Evolutionary conservation across 2,888 invertebrate species (phyloP).

Genomic region (Agonum fuliginosum): DNA sequence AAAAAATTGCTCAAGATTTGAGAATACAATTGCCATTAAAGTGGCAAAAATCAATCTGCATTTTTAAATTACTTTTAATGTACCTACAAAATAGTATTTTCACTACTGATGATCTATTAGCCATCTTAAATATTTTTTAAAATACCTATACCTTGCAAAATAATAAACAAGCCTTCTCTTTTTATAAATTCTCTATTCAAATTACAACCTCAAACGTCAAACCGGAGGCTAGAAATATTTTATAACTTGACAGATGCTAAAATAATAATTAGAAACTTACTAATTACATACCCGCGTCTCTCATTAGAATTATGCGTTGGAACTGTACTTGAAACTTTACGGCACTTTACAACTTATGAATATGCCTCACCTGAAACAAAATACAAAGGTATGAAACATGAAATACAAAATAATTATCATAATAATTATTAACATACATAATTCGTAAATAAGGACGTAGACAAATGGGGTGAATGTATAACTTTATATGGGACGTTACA

Average conservation of each 20-base stretch:
- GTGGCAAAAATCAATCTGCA: too few relatives aligned
- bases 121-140: too few relatives aligned
- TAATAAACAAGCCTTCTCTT: too few relatives aligned
- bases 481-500: too few relatives aligned
- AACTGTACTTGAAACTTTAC: slow-evolving; percentile 27
- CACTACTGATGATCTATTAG: too few relatives aligned
- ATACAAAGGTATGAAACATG: background rate
- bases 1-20: too few relatives aligned
- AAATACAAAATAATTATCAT: slow-evolving; percentile 9
- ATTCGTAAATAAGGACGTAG: too few relatives aligned
- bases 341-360: background rate
- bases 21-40: too few relatives aligned
- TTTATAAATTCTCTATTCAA: background rate
- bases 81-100: too few relatives aligned
- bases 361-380: slow-evolving; percentile 13
- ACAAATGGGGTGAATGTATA: background rate
- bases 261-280: slow-evolving; percentile 14
- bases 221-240: background rate
- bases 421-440: too few relatives aligned
- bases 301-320: slow-evolving; percentile 15
- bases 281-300: slow-evolving; percentile 24
- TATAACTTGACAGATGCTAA: slow-evolving; percentile 25
- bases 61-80: too few relatives aligned
- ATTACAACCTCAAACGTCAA: background rate
- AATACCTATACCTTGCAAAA: too few relatives aligned